Evolutionary conservation across 1,140 invertebrate species (phyloP), one percentile per base, ranked within the genome.

Genomic region (Drosophila parvula): DNA sequence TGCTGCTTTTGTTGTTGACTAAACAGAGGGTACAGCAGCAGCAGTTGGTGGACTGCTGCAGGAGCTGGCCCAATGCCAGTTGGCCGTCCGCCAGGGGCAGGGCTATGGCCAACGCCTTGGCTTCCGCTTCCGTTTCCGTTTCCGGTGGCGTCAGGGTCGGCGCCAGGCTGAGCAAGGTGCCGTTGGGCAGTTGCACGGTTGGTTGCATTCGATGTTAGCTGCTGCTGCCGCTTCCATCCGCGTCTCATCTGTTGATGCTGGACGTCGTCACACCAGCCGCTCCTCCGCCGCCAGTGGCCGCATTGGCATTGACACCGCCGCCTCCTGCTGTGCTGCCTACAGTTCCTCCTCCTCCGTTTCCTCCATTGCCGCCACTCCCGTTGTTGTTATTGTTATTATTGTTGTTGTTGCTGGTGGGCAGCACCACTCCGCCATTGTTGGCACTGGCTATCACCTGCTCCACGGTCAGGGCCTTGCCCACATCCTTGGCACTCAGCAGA

Each of bases 161-260:
- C 30, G 77, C 58, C 47, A 83, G 28, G 61, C 68, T 85, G 57
- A 86, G 67, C 62, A 74, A 73, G 43, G 76, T 75, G 73, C 74
- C 74, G 38, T 64, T 60, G 74, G 84, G 80, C 64, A 81, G 59
- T 56, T 62, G 65, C 14, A 83, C 65, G 10, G 82, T 63, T 69
- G 60, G 47, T 43, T 55, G 62, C 44, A 71, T 64, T 90, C 73
- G 81, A 78, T 84, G 90, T 91, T 91, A 91, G 86, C 90, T 91
- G 62, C 34, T 74, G 57, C 36, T 57, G 80, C 90, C 86, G 68
- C 50, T 62, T 48, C 44, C 67, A n/a, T 79, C 80, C 82, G 74
- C 63, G 78, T 91, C 90, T 91, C 90, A 91, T 91, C 90, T 91
- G 59, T 91, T 91, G 73, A 91, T 90, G 47, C 85, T 86, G 44